Base-by-base conservation (phyloP, 2,113 vertebrate genomes). In the Elanoides forficatus region DNA sequence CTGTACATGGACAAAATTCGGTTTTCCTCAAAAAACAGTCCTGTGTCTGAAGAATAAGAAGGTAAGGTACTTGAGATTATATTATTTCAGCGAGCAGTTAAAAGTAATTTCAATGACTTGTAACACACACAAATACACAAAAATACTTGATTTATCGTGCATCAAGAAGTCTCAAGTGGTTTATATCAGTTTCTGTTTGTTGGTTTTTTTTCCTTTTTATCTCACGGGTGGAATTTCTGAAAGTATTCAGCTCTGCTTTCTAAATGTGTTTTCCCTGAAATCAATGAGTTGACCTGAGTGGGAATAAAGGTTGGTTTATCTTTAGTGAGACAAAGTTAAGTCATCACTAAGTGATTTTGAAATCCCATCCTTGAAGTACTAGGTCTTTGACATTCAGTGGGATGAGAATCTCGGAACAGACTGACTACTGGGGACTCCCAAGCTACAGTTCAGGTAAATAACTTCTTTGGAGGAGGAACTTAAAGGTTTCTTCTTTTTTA, bases 331-430 rank as follows among this genome's bases (percentile, higher is more conserved):
- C 70, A 79, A 88, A 96, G 86, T 96, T 74, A 94, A 91, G 89
- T 96, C 88, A 90, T 94, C 89, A 79, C 76, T 81, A 87, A 94
- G 76, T 89, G 66, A 85, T 96, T 94, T 85, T 89, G 84, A 94
- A 89, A 95, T 79, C 48, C 12, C 70, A 85, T 90, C 78, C 73
- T 89, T 93, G 84, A 94, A 87, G 68, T 74, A 72, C 60, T 40
- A 36, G 81, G 81, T 94, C 81, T 83, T 40, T 97, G 95, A 97
- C 95, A 94, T 93, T 95, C 91, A 94, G 95, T 96, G 87, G 96
- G 93, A 91, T 95, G 95, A 89, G 48, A 84, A 85, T 95, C 94
- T 96, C 66, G 36, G 81, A 95, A 93, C 56, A 94, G 93, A 89
- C 78, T 87, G 87, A 90, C 75, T 94, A 20, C 52, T 94, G 56